Evolutionary conservation across 2,797 vertebrate species (phyloP).

Genomic region (Saxicola maurus): DNA sequence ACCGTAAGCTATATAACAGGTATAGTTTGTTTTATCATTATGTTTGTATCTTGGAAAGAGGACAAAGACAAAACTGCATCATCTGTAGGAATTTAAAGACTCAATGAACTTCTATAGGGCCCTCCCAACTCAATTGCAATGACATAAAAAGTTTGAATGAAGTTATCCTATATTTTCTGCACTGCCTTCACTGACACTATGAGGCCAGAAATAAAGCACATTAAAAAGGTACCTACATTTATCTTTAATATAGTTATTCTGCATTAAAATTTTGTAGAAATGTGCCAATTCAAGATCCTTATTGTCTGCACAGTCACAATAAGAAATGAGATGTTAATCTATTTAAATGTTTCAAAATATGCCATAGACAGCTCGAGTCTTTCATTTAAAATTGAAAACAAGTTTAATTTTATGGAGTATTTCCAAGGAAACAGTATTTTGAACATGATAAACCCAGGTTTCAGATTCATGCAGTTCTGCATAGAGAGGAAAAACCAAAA

Average conservation of each 20-base stretch:
- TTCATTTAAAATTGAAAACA: conserved; percentile 26
- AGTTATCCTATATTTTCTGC: neutral
- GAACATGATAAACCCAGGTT: neutral
- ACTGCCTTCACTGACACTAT: neutral
- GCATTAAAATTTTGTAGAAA: neutral
- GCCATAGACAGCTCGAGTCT: conserved; percentile 17
- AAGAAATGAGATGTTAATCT: conserved; percentile 33
- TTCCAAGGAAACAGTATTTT: conserved; percentile 52
- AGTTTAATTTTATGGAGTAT: conserved; percentile 33
- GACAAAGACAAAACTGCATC: neutral
- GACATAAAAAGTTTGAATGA: neutral
- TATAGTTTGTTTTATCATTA: neutral
- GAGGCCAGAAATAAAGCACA: neutral
- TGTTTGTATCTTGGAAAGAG: neutral
- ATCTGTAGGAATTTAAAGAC: neutral
- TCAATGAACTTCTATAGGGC: neutral
- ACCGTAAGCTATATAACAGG: neutral
- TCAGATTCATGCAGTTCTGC: neutral
- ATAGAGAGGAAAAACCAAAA: neutral
- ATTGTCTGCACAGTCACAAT: conserved; percentile 23
- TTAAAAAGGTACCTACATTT: neutral
- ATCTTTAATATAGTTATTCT: neutral
- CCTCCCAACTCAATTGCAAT: neutral
- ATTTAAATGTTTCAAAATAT: conserved; percentile 51
- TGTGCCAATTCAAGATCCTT: neutral